Base-by-base conservation (phyloP, 2,888 invertebrate species). In the Lottia scabra region DNA sequence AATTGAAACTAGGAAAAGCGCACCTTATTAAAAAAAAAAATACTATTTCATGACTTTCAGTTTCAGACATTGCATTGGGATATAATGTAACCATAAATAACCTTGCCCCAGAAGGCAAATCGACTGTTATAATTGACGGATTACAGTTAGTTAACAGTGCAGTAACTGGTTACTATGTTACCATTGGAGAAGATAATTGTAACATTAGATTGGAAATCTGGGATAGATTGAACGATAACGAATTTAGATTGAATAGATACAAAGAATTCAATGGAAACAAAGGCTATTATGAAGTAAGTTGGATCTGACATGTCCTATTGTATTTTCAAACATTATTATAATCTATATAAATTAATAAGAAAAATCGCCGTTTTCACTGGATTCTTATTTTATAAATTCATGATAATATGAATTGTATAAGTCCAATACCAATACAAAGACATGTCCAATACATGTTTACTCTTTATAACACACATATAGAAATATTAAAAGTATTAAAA, bases 131-230 rank as follows among this genome's bases (percentile, higher is more conserved):
- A 15, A 15, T 68, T 8, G 68, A 68, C 19, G 68, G 68, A 16
- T 19, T 68, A 15, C 38, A 38, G 38, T 30, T 68, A 2, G 13
- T 62, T n/a, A 38, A 62, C 38, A 62, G 68, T 43, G 46, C 16
- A 30, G 68, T 68, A 19, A 38, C 30, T 8, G 68, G 68, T 15
- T 68, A 23, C 38, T 38, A 68, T 30, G 56, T 62, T 13, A 68
- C 56, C 6, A 27, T 68, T 2, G 68, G n/a, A 23, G 38, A 62
- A 15, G 56, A 27, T 15, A 38, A 68, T 38, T 68, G 68, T 68
- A 48, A 48, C 38, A 68, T 68, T 43, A 68, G 38, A 62, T 38
- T 68, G n/a, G 56, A 68, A 62, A 68, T 68, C 26, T 68, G 68
- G 68, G 27, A 56, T 48, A 27, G 38, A 30, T 30, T 43, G 1